Conservation (phyloP, 2,888 invertebrate species). For the Apantesis nais region DNA sequence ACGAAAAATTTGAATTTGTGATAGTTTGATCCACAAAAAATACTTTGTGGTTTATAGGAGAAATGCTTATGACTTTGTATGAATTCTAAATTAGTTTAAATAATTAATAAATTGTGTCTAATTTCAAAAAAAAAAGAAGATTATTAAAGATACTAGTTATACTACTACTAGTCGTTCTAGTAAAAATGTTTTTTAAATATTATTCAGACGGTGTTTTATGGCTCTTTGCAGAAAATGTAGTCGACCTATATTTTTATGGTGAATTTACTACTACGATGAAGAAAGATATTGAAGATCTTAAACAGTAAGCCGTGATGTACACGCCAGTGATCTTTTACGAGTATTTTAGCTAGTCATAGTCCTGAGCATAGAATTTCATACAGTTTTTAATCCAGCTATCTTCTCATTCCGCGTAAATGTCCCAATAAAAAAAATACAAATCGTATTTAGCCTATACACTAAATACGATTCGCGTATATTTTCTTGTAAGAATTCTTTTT, state of each 20-base stretch:
- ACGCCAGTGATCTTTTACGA: not conserved
- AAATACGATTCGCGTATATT: not conserved
- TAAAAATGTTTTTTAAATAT: too few species aligned
- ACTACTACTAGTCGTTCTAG: too few species aligned
- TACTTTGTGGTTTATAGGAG: too few species aligned
- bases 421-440: not conserved
- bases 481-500: not conserved
- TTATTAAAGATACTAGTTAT: too few species aligned
- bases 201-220: constrained; percentile 3
- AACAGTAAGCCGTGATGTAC: not conserved
- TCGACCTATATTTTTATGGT: not conserved
- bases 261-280: not conserved
- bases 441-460: not conserved
- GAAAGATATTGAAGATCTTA: not conserved
- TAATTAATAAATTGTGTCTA: not conserved
- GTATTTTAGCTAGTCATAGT: not conserved
- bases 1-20: too few species aligned
- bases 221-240: not conserved
- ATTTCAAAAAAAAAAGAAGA: not conserved
- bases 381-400: not conserved
- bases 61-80: too few species aligned
- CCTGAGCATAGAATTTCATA: not conserved
- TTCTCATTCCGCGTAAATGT: not conserved
- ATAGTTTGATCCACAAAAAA: too few species aligned
- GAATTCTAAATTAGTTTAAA: too few species aligned